Base-by-base conservation (phyloP, 2,888 invertebrate genomes). In the Catocala nupta region DNA sequence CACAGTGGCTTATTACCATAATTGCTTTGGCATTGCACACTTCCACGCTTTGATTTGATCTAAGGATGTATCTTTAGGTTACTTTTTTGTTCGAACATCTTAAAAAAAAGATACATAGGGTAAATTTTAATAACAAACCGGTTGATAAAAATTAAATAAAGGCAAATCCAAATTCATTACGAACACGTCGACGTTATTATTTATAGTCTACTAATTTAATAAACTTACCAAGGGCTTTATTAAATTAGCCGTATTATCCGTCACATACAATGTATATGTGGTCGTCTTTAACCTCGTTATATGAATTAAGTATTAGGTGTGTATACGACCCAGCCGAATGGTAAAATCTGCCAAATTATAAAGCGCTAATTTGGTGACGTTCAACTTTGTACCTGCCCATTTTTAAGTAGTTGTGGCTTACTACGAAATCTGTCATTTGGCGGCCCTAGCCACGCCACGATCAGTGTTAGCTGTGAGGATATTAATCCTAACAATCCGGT, bases 141-240 rank as follows among this genome's bases (percentile, higher is more conserved):
- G 36, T 39, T 39, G 36, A 39, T 39, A 39, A 39, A 39, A 8
- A 7, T n/a, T 39, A 8, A 39, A 7, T 7, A 1, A 39, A 39
- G 2, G 36, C 9, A 39, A 39, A 39, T 39, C 60, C 51, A 54
- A 73, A 63, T 69, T 64, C 33, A 45, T 43, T 34, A 57, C 49
- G 49, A 47, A 58, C 50, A 49, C 43, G 55, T 43, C n/a, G 36
- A 58, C 59, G 50, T 52, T 66, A 67, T 67, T 71, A 65, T 71
- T 67, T 73, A 65, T 74, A 77, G 55, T 65, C 65, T 54, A 62
- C 75, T 74, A 68, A 74, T 77, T 74, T 63, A 74, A 74, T 73
- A 70, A 65, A 52, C 59, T 42, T 58, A 64, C 62, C 42, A 50
- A 59, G 12, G n/a, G 59, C 51, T 62, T 75, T 75, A 75, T 77